Percentiles rank a stretch among this genome's conserved stretches.
Conservation (phyloP, 1,140 invertebrate species). For the Drosophila serrata region DNA sequence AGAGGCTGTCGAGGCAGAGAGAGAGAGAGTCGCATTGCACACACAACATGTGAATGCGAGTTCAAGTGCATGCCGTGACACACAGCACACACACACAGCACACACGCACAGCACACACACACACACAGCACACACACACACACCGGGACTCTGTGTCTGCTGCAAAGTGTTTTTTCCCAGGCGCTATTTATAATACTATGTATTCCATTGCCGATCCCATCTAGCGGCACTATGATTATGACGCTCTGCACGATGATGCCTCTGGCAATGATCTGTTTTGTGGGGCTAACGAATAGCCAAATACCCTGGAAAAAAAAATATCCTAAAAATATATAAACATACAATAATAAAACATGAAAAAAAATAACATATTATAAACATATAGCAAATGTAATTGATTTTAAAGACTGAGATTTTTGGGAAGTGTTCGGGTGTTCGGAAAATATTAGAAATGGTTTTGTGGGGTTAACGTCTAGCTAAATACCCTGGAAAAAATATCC, state of each 20-base stretch:
- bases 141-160: conserved; percentile 5
- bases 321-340: too few species aligned
- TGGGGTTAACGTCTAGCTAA: too few species aligned
- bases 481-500: too few species aligned
- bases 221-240: conserved; percentile 42
- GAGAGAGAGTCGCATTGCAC: conserved; percentile 22
- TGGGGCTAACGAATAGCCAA: not conserved
- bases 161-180: conserved; percentile 84
- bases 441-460: too few species aligned
- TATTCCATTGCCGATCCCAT: conserved; percentile 35
- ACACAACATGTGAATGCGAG: conserved; percentile 70
- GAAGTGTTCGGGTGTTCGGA: too few species aligned
- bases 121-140: conserved; percentile 14
- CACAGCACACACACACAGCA: conserved; percentile 44
- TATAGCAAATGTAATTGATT: not conserved
- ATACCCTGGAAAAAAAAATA: not conserved
- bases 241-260: conserved; percentile 22
- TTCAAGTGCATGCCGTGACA: conserved; percentile 79
- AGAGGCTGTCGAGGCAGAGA: not conserved
- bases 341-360: too few species aligned
- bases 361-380: too few species aligned
- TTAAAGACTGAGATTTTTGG: too few species aligned
- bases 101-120: too few species aligned
- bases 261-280: conserved; percentile 1
- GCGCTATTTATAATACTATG: conserved; percentile 69